Conservation (phyloP, 2,888 invertebrate genomes). For the Neoaliturus tenellus region DNA sequence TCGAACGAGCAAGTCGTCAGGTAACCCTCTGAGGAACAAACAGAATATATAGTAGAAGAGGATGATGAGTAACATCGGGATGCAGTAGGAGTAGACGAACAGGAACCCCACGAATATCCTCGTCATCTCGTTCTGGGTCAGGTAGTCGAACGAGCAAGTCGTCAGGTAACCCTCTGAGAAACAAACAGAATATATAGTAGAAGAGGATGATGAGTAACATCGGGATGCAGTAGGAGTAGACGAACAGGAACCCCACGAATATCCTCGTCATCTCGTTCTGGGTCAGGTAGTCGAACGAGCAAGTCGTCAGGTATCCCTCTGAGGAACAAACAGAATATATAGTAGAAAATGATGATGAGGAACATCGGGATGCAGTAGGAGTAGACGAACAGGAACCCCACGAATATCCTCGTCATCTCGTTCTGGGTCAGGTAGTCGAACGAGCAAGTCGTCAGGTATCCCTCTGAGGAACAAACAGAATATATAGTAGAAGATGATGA, state of each 20-base stretch:
- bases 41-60: no score
- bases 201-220: no score
- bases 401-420: conserved; percentile 87
- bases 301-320: conserved; percentile 85
- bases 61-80: no score
- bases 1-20: conserved; percentile 89
- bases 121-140: conserved; percentile 88
- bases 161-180: conserved; percentile 84
- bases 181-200: no score
- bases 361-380: conserved; percentile 86
- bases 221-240: conserved; percentile 86
- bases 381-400: conserved; percentile 85
- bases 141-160: no score
- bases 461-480: no score
- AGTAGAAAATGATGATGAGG: no score
- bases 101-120: conserved; percentile 87
- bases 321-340: no score
- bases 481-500: no score
- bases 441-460: conserved; percentile 89
- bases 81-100: conserved; percentile 86
- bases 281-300: no score
- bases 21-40: no score
- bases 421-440: conserved; percentile 90
- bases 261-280: conserved; percentile 88
- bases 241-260: conserved; percentile 87